A percentile compares a stretch with the other conserved stretches of the same genome.
Conservation (phyloP, 2,797 vertebrate genomes). For the Chiroxiphia lanceolata region DNA sequence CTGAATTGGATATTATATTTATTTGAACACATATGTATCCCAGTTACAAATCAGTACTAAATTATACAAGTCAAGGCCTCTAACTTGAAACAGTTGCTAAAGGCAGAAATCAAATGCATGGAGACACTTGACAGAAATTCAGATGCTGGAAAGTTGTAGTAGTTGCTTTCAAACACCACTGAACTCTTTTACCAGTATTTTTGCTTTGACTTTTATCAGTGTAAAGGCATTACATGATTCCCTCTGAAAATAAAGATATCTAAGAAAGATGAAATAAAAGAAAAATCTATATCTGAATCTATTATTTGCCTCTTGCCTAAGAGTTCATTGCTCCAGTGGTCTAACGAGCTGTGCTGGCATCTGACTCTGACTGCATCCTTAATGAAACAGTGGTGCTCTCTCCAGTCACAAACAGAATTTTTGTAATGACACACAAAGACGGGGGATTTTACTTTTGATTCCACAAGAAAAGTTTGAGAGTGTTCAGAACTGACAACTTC, state of each 20-base stretch:
- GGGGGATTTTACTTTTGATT: background rate
- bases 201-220: background rate
- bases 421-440: background rate
- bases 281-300: slow-evolving; percentile 27
- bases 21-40: background rate
- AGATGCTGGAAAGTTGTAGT: background rate
- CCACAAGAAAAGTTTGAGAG: background rate
- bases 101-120: background rate
- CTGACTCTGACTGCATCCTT: background rate
- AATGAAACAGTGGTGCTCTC: background rate
- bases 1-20: background rate
- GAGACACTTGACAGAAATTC: background rate
- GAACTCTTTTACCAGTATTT: background rate
- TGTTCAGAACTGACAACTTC: background rate
- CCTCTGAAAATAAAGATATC: slow-evolving; percentile 28
- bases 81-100: background rate
- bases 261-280: background rate
- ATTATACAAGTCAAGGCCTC: background rate
- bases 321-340: slow-evolving; percentile 1
- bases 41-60: slow-evolving; percentile 2
- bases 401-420: background rate
- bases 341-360: background rate
- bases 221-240: background rate
- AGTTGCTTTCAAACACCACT: background rate
- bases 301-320: slow-evolving; percentile 6